Percentiles rank a stretch among this genome's conserved stretches.
Evolutionary conservation across 2,888 invertebrate species (phyloP).

Genomic region (Campoplex nolae): DNA sequence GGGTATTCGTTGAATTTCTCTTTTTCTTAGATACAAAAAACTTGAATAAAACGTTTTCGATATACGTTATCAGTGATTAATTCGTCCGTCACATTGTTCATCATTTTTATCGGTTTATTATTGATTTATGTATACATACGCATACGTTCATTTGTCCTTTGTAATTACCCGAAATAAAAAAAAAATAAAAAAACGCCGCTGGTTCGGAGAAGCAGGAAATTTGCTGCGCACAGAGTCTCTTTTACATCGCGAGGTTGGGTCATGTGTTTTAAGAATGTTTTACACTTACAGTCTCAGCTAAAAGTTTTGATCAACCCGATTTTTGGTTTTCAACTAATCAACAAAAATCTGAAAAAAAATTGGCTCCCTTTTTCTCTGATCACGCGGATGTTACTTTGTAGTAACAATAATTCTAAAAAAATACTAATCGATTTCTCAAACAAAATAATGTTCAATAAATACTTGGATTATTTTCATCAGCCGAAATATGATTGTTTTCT

Average conservation of each 20-base stretch:
- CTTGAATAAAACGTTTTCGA: background rate
- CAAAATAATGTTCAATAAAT: background rate
- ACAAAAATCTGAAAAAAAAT: background rate
- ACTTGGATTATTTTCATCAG: background rate
- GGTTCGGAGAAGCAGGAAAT: background rate
- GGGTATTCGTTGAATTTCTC: background rate
- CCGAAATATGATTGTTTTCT: background rate
- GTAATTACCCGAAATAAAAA: background rate
- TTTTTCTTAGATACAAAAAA: background rate
- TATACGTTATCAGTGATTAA: slow-evolving; percentile 10
- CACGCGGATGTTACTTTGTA: background rate
- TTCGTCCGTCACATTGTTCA: background rate
- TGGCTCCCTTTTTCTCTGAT: background rate
- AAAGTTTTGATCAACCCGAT: background rate
- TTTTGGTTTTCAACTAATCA: background rate
- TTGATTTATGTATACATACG: background rate
- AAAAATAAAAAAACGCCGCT: background rate
- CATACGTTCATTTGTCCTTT: background rate
- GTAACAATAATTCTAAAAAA: background rate
- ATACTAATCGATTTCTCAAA: background rate
- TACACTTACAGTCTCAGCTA: background rate
- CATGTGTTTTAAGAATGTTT: slow-evolving; percentile 5
- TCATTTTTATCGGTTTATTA: slow-evolving; percentile 5
- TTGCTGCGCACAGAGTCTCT: slow-evolving; percentile 10
- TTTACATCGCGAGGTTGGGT: slow-evolving; percentile 1